Evolutionary conservation across 2,888 invertebrate species (phyloP), one percentile per base, ranked within the genome.

Genomic region (Linnaemya vulpina): DNA sequence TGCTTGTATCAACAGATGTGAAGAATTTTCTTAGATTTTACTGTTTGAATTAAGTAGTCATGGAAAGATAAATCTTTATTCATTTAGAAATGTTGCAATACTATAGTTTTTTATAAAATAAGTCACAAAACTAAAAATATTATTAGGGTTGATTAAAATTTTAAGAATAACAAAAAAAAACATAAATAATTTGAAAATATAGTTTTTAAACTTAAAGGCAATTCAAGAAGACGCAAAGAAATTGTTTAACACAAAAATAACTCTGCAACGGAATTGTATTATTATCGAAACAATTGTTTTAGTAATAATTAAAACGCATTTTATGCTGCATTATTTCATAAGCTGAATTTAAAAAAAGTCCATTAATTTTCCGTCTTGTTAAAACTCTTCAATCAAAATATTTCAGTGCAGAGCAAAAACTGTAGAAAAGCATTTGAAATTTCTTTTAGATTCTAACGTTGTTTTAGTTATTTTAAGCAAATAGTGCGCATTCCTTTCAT

Each of bases 351-450:
- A 53, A 53, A 40, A 11, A 3, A 13, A 40, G 2, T 35, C 0
- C 20, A 17, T 30, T 30, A 30, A 30, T 35, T 10, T 55, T 15
- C 13, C 11, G 7, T 30, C 30, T 30, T 30, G 3, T 30, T 15
- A 35, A 43, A n/a, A 5, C n/a, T 15, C 55, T 11, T 55, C 38
- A 71, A 60, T 60, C 5, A 60, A 35, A 62, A 60, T 73, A 43
- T 20, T 60, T 49, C 60, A 49, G n/a, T 15, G 11, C 9, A n/a
- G 13, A n/a, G 13, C 15, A 49, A 49, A 46, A 51, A 25, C 13
- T 35, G 8, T 10, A 67, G n/a, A 4, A 58, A 68, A 60, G 35
- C 20, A 49, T 25, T 15, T 40, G 30, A 63, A 75, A 25, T 13
- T 13, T 17, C 20, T 22, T 65, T 40, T 25, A 40, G 38, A 49